A percentile compares a stretch with the other conserved stretches of the same genome.
These are phyloP conservation scores for Pycnonotus jocosus DNA, from an alignment of 2,113 vertebrate species.

Conservation along the genomic window DNA sequence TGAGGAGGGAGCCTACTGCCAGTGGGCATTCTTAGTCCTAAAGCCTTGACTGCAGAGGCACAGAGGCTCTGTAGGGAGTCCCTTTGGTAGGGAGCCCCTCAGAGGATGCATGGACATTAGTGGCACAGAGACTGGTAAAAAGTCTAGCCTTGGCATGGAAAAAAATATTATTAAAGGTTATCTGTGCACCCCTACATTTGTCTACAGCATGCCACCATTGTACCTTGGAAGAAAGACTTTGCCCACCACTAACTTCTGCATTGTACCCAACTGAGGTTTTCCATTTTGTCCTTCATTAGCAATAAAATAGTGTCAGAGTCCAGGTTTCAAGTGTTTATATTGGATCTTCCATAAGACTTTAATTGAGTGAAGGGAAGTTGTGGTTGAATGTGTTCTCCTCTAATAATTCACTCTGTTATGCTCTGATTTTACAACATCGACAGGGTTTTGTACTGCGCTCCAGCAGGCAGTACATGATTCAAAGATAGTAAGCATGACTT, in stretches of 20 bases:
- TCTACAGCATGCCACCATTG: neutral
- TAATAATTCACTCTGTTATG: neutral
- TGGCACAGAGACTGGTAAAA: neutral
- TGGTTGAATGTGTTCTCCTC: neutral
- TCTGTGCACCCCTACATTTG: neutral
- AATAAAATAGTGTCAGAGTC: neutral
- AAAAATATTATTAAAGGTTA: neutral
- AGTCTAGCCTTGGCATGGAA: neutral
- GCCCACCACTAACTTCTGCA: neutral
- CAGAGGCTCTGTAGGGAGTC: neutral
- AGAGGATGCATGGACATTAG: neutral
- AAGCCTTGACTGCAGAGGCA: neutral
- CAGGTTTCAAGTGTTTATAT: neutral
- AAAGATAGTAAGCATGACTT: neutral
- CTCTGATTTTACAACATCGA: neutral
- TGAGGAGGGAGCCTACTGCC: neutral
- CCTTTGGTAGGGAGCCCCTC: neutral
- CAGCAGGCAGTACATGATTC: neutral
- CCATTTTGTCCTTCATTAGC: neutral
- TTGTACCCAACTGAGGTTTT: neutral
- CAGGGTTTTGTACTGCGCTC: neutral
- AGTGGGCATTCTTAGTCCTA: neutral
- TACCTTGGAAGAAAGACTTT: neutral
- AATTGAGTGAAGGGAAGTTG: neutral
- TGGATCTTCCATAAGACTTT: neutral